A percentile compares a stretch with the other conserved stretches of the same genome.
phyloP scores from a whole-genome alignment of 2,888 invertebrate species.

The Acholoe squamosa region DNA sequence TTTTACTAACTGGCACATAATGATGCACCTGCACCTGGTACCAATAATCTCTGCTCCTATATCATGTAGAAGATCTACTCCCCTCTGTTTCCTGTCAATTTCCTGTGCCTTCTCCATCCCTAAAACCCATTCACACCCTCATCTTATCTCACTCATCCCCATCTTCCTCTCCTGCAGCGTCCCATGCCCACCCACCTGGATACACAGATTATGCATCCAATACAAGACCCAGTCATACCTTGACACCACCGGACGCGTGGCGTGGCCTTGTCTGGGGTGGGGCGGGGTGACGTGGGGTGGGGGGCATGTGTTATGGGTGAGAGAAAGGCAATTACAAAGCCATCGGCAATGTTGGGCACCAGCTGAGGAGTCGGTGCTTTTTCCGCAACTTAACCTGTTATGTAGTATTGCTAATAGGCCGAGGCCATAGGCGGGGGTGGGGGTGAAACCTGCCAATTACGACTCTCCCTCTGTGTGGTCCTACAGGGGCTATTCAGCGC shows the following conservation, averaged over 20 bases:
- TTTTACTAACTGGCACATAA: too few relatives aligned
- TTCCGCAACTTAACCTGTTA: slow-evolving; percentile 36
- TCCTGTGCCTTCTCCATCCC: background rate
- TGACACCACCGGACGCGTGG: too few relatives aligned
- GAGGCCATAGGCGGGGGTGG: background rate
- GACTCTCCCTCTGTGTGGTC: slow-evolving; percentile 40
- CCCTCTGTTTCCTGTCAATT: background rate
- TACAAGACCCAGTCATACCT: too few relatives aligned
- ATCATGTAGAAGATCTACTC: background rate
- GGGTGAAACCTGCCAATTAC: slow-evolving; percentile 40
- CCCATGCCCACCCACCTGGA: background rate
- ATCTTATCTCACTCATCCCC: background rate
- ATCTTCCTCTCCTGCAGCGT: background rate
- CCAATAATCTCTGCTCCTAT: too few relatives aligned
- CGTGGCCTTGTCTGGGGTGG: too few relatives aligned
- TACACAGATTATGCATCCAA: too few relatives aligned
- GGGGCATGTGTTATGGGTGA: background rate
- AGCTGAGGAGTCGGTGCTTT: slow-evolving; percentile 38
- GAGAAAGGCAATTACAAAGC: slow-evolving; percentile 1
- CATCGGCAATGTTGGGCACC: background rate
- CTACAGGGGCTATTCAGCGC: background rate
- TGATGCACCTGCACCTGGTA: too few relatives aligned
- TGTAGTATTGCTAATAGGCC: slow-evolving; percentile 37
- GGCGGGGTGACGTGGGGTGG: background rate
- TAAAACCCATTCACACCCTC: background rate